Percentiles rank a stretch among this genome's conserved stretches.
Evolutionary conservation across 2,797 vertebrate species (phyloP).

Genomic region (Crocidura indochinensis): DNA sequence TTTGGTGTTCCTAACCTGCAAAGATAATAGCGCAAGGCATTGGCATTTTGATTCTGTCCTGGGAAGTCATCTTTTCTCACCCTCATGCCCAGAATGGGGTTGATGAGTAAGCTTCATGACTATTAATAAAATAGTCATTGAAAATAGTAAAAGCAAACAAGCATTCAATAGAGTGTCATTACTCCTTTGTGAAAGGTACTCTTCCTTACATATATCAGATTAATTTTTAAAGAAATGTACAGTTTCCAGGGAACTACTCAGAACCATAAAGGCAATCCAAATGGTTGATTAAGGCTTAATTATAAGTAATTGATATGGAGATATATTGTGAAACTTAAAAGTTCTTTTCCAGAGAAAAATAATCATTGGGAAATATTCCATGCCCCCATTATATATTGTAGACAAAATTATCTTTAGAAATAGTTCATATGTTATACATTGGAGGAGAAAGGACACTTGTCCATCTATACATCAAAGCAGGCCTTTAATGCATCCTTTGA

Average conservation of each 20-base stretch:
- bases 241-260: constrained; percentile 50
- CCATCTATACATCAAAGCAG: constrained; percentile 64
- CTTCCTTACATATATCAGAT: neutral
- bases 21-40: neutral
- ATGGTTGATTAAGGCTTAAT: constrained; percentile 55
- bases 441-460: constrained; percentile 64
- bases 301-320: constrained; percentile 61
- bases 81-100: neutral
- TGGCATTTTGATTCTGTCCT: constrained; percentile 13
- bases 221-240: neutral
- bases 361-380: constrained; percentile 69
- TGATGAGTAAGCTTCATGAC: neutral
- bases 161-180: neutral
- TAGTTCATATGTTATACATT: constrained; percentile 52
- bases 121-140: neutral
- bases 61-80: neutral
- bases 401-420: constrained; percentile 73
- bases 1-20: neutral
- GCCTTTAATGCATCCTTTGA: no score
- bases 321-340: constrained; percentile 57
- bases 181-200: neutral
- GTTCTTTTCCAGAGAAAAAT: constrained; percentile 70
- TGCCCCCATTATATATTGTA: constrained; percentile 55
- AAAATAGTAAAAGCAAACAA: neutral
- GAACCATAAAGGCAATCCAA: constrained; percentile 6